phyloP scores from a whole-genome alignment of 2,888 invertebrate genomes.

The Serripes groenlandicus region DNA sequence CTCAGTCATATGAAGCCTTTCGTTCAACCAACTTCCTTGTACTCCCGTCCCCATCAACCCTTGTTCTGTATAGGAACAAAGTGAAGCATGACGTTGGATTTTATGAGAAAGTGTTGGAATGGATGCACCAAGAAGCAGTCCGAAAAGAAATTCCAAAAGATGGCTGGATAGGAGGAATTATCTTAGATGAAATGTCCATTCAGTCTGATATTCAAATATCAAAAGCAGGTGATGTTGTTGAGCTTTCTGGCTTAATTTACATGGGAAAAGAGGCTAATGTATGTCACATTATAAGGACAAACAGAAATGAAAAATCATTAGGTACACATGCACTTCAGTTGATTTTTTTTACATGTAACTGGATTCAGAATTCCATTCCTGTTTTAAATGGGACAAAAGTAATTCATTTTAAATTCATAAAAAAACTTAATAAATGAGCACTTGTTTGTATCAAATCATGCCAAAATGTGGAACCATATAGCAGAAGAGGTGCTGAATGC shows the following conservation, averaged over 20 bases:
- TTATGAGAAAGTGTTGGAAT: constrained; percentile 37
- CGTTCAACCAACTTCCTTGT: constrained; percentile 22
- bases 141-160: constrained; percentile 21
- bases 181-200: constrained; percentile 55
- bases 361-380: constrained; percentile 60
- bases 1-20: constrained; percentile 36
- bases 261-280: constrained; percentile 49
- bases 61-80: constrained; percentile 36
- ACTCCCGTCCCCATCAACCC: constrained; percentile 20
- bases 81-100: constrained; percentile 34
- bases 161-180: constrained; percentile 35
- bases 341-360: constrained; percentile 51
- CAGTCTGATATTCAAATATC: constrained; percentile 54
- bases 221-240: constrained; percentile 51
- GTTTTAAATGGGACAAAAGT: constrained; percentile 51
- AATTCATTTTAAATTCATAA: constrained; percentile 46
- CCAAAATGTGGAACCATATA: constrained; percentile 54
- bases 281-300: constrained; percentile 34
- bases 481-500: constrained; percentile 42
- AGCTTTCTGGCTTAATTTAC: constrained; percentile 55
- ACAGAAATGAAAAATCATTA: constrained; percentile 40
- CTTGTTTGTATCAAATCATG: constrained; percentile 25
- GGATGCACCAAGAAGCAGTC: constrained; percentile 33
- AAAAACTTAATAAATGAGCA: constrained; percentile 58
- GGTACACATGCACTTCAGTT: constrained; percentile 63